Conservation (phyloP, 2,797 vertebrate species). For the Pseudomugil gertrudae region DNA sequence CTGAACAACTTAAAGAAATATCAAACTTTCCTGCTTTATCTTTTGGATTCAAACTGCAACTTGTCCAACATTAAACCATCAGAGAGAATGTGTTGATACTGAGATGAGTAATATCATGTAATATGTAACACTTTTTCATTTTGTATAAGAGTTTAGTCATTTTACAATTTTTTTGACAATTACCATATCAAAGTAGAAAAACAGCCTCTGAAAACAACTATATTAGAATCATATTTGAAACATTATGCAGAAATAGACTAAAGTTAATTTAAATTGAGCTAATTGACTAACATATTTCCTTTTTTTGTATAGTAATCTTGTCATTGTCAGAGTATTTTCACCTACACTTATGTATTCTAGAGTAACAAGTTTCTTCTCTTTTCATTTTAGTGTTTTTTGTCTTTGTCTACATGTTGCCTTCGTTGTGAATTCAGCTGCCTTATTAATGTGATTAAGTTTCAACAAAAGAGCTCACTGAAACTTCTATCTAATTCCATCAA, state of each 20-base stretch:
- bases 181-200: background rate
- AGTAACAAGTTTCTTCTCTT: background rate
- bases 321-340: background rate
- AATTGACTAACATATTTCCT: background rate
- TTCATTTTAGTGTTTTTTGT: slow-evolving; percentile 8
- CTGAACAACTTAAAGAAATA: background rate
- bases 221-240: background rate
- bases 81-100: background rate
- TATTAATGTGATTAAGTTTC: slow-evolving; percentile 56
- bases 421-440: slow-evolving; percentile 55
- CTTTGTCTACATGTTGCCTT: slow-evolving; percentile 29
- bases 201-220: background rate
- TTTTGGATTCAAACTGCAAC: background rate
- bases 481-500: slow-evolving; percentile 62
- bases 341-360: background rate
- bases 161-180: background rate
- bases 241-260: background rate
- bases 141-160: background rate
- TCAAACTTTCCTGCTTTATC: no score
- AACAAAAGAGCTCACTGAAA: slow-evolving; percentile 61
- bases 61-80: background rate
- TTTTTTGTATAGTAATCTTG: background rate
- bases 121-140: no score
- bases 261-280: slow-evolving; percentile 1
- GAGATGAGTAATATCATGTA: no score